phyloP scores from a whole-genome alignment of 1,140 invertebrate genomes.

The Contarinia nasturtii region DNA sequence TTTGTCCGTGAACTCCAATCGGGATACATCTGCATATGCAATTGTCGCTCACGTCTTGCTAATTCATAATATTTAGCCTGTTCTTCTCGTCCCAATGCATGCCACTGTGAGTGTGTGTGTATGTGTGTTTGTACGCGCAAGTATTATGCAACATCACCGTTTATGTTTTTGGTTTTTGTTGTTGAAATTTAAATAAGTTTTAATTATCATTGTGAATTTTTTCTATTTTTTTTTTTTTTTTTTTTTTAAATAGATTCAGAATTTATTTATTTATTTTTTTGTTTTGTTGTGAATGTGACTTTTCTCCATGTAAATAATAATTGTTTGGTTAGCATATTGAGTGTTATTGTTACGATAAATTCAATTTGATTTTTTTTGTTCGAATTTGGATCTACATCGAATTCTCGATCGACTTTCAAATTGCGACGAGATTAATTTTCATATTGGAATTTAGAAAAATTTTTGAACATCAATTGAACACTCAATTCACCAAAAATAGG shows the following conservation, averaged over 20 bases:
- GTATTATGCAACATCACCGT: not conserved
- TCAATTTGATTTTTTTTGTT: slow-evolving; percentile 4
- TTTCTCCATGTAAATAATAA: slow-evolving; percentile 5
- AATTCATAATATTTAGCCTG: slow-evolving; percentile 99
- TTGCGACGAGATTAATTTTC: slow-evolving; percentile 5
- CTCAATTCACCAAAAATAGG: slow-evolving; percentile 4
- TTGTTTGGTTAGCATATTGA: slow-evolving; percentile 9
- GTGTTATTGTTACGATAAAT: slow-evolving; percentile 8
- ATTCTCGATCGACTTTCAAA: slow-evolving; percentile 4
- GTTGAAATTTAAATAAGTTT: not conserved
- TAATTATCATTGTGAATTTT: not conserved
- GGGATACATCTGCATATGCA: slow-evolving; percentile 97
- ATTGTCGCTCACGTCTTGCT: slow-evolving; percentile 91
- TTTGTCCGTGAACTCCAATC: slow-evolving; percentile 98
- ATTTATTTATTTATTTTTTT: not conserved
- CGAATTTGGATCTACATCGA: slow-evolving; percentile 7
- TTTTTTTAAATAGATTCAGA: not conserved
- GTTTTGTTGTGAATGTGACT: not conserved
- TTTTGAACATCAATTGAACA: slow-evolving; percentile 6
- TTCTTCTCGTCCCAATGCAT: slow-evolving; percentile 93
- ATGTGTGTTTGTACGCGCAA: not conserved
- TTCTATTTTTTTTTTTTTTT: not conserved
- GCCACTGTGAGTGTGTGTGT: slow-evolving; percentile 56
- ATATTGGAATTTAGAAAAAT: slow-evolving; percentile 7
- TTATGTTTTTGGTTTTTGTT: not conserved